A percentile compares a stretch with the other conserved stretches of the same genome.
Evolutionary conservation across 2,888 invertebrate species (phyloP).

Genomic region (Bursaphelenchus okinawaensis): DNA sequence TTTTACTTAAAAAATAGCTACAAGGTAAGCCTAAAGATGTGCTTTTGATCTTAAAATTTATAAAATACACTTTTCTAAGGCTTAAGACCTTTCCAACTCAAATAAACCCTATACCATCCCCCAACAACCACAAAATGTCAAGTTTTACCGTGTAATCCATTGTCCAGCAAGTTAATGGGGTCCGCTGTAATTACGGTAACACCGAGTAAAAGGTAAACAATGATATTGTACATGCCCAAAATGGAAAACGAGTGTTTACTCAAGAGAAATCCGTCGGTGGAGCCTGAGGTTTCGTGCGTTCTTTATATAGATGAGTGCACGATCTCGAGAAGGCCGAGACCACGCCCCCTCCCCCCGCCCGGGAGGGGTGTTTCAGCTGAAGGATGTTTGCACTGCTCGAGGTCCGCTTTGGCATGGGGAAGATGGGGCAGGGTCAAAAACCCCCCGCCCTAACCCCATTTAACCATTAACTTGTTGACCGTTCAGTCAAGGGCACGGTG

Average conservation of each 20-base stretch:
- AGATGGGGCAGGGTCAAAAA: neutral
- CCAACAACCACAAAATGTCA: no score
- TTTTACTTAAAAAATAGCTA: no score
- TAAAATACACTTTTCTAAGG: no score
- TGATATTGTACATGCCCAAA: neutral
- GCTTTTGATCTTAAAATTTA: no score
- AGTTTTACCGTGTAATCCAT: neutral
- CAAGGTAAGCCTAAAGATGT: no score
- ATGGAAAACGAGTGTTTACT: neutral
- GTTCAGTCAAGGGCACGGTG: neutral
- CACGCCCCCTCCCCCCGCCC: neutral
- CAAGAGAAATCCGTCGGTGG: neutral
- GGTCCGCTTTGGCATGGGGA: neutral
- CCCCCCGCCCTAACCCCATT: neutral
- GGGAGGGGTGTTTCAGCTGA: neutral
- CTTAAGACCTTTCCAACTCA: no score
- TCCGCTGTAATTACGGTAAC: neutral
- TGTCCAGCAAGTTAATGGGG: neutral
- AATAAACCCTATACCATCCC: no score
- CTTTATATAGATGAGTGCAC: neutral
- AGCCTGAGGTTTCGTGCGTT: neutral
- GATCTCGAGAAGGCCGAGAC: neutral
- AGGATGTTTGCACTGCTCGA: neutral
- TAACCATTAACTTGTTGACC: neutral
- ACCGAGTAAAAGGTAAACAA: neutral